phyloP scores from a whole-genome alignment of 2,113 vertebrate genomes.

The Hystrix cristata region DNA sequence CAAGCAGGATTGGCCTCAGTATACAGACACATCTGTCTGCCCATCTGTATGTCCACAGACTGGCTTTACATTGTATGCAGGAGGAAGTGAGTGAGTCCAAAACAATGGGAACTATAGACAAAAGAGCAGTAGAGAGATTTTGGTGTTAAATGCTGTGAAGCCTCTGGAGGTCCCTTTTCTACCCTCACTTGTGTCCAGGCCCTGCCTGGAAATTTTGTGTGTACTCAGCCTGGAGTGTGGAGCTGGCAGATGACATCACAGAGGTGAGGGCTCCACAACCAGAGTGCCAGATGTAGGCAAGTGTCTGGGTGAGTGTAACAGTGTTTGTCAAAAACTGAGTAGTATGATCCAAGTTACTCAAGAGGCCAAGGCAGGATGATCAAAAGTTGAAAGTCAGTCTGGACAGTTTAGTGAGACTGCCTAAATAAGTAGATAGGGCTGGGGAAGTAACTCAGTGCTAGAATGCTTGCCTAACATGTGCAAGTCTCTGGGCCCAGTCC shows the following conservation, averaged over 20 bases:
- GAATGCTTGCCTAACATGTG: not conserved
- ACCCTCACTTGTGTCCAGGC: not conserved
- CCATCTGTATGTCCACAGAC: not conserved
- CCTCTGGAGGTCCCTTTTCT: not conserved
- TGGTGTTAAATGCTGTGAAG: slow-evolving; percentile 44
- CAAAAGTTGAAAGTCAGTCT: not conserved
- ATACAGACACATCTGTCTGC: not conserved
- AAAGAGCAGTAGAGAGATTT: slow-evolving; percentile 60
- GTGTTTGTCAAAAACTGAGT: slow-evolving; percentile 78
- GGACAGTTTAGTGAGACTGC: not conserved
- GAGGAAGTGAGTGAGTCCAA: slow-evolving; percentile 86
- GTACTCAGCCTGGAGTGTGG: not conserved
- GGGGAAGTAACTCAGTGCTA: not conserved
- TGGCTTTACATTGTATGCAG: slow-evolving; percentile 27
- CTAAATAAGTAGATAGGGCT: not conserved
- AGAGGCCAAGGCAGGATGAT: not conserved
- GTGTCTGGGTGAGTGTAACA: slow-evolving; percentile 88
- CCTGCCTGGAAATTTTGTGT: slow-evolving; percentile 69
- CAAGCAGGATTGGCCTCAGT: not conserved
- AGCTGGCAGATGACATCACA: slow-evolving; percentile 70
- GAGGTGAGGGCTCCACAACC: not conserved
- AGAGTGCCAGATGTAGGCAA: slow-evolving; percentile 89
- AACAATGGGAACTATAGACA: slow-evolving; percentile 70
- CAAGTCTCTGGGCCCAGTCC: not conserved
- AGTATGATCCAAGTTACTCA: not conserved